Percentiles rank a stretch among this genome's conserved stretches.
phyloP scores from a whole-genome alignment of 2,888 invertebrate species.

The Altica lythri region DNA sequence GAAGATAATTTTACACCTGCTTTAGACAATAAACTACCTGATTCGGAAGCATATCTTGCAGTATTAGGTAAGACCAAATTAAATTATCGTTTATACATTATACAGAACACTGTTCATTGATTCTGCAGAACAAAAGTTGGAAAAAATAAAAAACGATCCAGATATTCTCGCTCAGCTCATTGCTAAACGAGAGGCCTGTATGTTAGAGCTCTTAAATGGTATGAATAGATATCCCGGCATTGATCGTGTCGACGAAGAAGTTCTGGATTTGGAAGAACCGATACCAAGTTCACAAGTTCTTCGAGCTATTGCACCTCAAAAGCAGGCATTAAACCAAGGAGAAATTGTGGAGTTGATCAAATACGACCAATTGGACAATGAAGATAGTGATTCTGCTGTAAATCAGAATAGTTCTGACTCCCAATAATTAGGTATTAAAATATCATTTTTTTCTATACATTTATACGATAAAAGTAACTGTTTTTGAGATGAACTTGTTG shows the following conservation, averaged over 20 bases:
- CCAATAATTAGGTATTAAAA: constrained; percentile 6
- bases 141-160: constrained; percentile 58
- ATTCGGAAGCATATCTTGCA: constrained; percentile 50
- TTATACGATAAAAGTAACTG: too few species aligned
- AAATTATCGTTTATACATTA: background rate
- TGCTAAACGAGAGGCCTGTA: constrained; percentile 60
- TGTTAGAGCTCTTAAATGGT: constrained; percentile 57
- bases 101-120: constrained; percentile 3
- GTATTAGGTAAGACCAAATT: constrained; percentile 43
- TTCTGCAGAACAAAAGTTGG: constrained; percentile 58
- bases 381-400: constrained; percentile 33
- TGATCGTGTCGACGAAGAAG: constrained; percentile 33
- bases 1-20: constrained; percentile 51
- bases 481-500: too few species aligned
- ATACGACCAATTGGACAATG: constrained; percentile 58
- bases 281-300: constrained; percentile 54
- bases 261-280: constrained; percentile 57
- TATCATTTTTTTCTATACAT: background rate
- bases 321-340: constrained; percentile 60
- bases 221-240: constrained; percentile 14
- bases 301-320: constrained; percentile 59
- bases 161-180: constrained; percentile 59
- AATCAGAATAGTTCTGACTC: constrained; percentile 18
- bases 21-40: constrained; percentile 45
- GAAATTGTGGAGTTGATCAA: constrained; percentile 61